These are phyloP conservation scores for Crambe crambe DNA, from an alignment of 37 sponge, comb jelly and placozoan genomes.

Conservation along the genomic window DNA sequence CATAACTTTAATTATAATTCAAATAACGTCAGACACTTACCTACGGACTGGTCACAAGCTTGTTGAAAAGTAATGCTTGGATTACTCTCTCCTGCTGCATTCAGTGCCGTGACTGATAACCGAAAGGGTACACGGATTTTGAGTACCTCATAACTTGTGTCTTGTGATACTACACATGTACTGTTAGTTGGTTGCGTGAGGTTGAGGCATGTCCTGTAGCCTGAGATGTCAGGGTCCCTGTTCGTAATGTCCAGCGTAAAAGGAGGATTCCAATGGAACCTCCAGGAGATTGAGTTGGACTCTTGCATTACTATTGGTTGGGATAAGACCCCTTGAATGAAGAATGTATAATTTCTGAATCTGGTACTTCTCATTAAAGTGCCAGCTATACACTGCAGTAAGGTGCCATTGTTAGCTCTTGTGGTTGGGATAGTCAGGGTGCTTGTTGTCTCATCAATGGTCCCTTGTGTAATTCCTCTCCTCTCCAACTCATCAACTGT, in stretches of 20 bases:
- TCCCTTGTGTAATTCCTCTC: background rate
- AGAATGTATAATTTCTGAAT: background rate
- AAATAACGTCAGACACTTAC: background rate
- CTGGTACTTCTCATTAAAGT: too few relatives aligned
- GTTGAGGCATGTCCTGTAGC: conserved; percentile 7
- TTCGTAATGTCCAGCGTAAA: conserved; percentile 16
- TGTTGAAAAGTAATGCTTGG: background rate
- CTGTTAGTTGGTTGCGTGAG: background rate
- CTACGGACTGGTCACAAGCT: conserved; percentile 2
- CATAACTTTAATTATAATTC: too few relatives aligned
- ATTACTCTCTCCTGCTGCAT: conserved; percentile 24
- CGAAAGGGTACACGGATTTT: conserved; percentile 7
- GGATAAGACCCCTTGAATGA: background rate
- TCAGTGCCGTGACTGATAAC: conserved; percentile 15
- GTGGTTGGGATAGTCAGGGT: background rate
- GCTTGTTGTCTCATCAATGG: background rate
- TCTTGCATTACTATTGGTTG: background rate
- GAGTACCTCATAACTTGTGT: background rate
- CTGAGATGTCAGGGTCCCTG: conserved; percentile 4
- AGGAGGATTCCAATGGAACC: conserved; percentile 6
- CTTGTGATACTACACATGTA: background rate
- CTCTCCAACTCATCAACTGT: background rate
- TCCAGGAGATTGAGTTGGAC: background rate
- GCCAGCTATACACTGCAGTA: background rate
- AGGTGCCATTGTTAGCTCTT: background rate